A percentile compares a stretch with the other conserved stretches of the same genome.
phyloP scores from a whole-genome alignment of 2,888 invertebrate species.

The Chironomus tentans region DNA sequence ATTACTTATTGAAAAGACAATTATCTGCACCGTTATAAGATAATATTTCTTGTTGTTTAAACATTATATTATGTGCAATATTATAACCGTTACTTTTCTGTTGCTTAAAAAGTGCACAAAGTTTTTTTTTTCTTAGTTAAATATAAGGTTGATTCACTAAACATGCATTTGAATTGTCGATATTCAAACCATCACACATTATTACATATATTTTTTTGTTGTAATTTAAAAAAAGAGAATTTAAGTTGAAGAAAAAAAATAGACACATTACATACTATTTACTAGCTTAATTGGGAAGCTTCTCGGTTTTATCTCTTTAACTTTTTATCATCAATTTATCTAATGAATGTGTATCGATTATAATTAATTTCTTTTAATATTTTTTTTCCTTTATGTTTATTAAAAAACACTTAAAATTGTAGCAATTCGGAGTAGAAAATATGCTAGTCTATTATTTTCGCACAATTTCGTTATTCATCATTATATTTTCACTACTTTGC shows the following conservation, averaged over 20 bases:
- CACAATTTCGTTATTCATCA: background rate
- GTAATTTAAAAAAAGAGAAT: background rate
- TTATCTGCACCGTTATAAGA: background rate
- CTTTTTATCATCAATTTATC: background rate
- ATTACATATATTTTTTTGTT: background rate
- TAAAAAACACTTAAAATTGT: background rate
- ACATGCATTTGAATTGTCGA: background rate
- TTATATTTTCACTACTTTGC: background rate
- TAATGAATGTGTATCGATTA: background rate
- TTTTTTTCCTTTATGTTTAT: background rate
- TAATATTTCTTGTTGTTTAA: background rate
- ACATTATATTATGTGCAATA: background rate
- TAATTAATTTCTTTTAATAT: background rate
- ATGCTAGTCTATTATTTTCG: background rate
- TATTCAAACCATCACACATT: background rate
- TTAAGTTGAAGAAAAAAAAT: background rate
- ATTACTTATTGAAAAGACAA: background rate
- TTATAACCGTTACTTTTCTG: background rate
- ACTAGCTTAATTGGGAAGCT: constrained; percentile 2
- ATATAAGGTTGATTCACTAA: background rate
- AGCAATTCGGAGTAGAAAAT: background rate
- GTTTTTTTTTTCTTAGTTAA: background rate
- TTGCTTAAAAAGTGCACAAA: background rate
- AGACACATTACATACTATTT: background rate
- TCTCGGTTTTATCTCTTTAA: background rate